phyloP scores from a whole-genome alignment of 2,888 invertebrate species.

The Ceramica pisi region DNA sequence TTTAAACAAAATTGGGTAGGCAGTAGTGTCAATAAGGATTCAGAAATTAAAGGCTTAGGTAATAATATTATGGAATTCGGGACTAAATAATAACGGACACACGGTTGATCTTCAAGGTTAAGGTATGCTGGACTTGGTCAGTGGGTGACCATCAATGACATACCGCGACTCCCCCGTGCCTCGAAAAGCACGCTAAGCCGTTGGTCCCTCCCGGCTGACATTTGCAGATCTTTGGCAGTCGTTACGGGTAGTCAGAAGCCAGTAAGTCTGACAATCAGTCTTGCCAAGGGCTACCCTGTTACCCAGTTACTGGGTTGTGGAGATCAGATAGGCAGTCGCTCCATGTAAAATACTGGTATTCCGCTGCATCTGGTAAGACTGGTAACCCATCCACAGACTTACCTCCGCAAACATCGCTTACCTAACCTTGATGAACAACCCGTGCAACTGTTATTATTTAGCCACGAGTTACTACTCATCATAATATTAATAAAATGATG shows the following conservation, averaged over 20 bases:
- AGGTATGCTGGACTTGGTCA: background rate
- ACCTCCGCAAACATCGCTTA: no score
- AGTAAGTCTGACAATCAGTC: background rate
- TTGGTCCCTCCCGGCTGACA: background rate
- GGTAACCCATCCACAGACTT: no score
- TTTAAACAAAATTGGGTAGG: slow-evolving; percentile 52
- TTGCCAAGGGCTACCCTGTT: background rate
- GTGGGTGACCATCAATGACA: background rate
- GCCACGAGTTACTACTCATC: no score
- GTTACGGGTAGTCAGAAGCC: background rate
- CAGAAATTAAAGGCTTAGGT: background rate
- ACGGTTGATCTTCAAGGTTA: background rate
- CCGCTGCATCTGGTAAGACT: no score
- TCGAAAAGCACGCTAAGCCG: background rate
- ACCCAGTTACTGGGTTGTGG: no score
- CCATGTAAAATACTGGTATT: no score
- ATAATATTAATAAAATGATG: no score
- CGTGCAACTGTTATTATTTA: no score
- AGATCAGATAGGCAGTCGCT: no score
- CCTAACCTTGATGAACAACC: no score
- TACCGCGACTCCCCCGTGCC: background rate
- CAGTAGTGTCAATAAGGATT: slow-evolving; percentile 14
- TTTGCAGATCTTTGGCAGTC: background rate
- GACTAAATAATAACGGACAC: background rate
- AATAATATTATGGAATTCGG: no score